Evolutionary conservation across 2,888 invertebrate genomes (phyloP).

Genomic region (Pseudeuparius sepicola): DNA sequence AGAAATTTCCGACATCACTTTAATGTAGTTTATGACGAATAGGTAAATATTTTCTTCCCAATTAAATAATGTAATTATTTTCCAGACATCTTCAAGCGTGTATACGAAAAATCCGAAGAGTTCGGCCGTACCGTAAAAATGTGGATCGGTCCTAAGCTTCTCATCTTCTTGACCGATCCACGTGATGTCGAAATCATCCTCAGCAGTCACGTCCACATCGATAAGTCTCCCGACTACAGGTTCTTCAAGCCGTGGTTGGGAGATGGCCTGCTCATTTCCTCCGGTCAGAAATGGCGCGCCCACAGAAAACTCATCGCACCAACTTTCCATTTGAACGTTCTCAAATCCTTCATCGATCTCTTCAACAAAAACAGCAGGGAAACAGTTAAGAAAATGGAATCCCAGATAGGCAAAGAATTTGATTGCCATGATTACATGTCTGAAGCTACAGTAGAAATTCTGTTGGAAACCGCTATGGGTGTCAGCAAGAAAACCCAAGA

Average conservation of each 20-base stretch:
- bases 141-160: constrained; percentile 68
- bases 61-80: constrained; percentile 9
- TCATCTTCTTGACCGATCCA: constrained; percentile 66
- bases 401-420: constrained; percentile 60
- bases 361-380: constrained; percentile 74
- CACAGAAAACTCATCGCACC: constrained; percentile 81
- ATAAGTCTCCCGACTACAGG: constrained; percentile 62
- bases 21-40: too few relatives aligned
- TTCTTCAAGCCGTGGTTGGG: constrained; percentile 81
- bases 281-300: constrained; percentile 77
- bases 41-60: too few relatives aligned
- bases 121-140: constrained; percentile 53
- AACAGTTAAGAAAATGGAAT: constrained; percentile 62
- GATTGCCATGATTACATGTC: constrained; percentile 80
- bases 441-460: constrained; percentile 73
- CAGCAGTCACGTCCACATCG: constrained; percentile 70
- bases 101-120: constrained; percentile 45
- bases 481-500: constrained; percentile 75
- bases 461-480: constrained; percentile 78
- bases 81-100: constrained; percentile 59
- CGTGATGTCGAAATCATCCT: constrained; percentile 68
- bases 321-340: constrained; percentile 78
- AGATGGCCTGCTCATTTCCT: constrained; percentile 70
- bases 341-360: constrained; percentile 76
- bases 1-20: neutral